A percentile compares a stretch with the other conserved stretches of the same genome.
Evolutionary conservation across 1,140 invertebrate genomes (phyloP).

Genomic region (Ceratina australensis): DNA sequence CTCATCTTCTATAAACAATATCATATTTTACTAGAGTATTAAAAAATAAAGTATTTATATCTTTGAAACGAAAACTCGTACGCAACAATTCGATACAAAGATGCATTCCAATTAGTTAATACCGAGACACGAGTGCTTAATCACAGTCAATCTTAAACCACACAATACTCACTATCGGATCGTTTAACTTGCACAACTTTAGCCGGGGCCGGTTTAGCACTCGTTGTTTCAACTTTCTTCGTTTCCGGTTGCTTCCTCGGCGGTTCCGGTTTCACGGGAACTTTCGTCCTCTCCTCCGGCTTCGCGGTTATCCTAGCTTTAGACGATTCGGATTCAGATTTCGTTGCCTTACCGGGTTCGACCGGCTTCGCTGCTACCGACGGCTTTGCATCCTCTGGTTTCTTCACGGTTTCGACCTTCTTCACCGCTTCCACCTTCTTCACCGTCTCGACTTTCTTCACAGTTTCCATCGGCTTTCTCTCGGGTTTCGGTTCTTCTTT

Average conservation of each 20-base stretch:
- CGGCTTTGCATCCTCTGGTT: neutral
- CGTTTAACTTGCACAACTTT: constrained; percentile 34
- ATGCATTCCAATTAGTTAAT: neutral
- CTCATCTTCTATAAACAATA: constrained; percentile 64
- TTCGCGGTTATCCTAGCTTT: constrained; percentile 35
- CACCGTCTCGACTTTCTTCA: constrained; percentile 19
- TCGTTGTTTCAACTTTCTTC: constrained; percentile 49
- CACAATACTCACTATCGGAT: constrained; percentile 57
- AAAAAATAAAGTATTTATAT: neutral
- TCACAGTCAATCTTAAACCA: constrained; percentile 7
- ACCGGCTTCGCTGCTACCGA: neutral
- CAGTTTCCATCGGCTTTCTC: constrained; percentile 37
- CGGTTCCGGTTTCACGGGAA: constrained; percentile 49
- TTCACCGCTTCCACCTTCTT: constrained; percentile 12
- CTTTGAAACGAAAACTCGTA: no score
- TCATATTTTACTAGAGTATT: neutral
- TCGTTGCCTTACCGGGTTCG: constrained; percentile 23
- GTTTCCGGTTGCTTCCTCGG: constrained; percentile 36
- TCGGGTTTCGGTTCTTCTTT: constrained; percentile 39
- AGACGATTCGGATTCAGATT: constrained; percentile 27
- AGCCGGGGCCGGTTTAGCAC: constrained; percentile 24
- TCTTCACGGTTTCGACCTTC: constrained; percentile 15
- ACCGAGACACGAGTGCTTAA: neutral
- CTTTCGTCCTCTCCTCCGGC: constrained; percentile 38
- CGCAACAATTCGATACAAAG: no score